A percentile compares a stretch with the other conserved stretches of the same genome.
phyloP scores from a whole-genome alignment of 2,888 invertebrate genomes.

The Drosophila recens region DNA sequence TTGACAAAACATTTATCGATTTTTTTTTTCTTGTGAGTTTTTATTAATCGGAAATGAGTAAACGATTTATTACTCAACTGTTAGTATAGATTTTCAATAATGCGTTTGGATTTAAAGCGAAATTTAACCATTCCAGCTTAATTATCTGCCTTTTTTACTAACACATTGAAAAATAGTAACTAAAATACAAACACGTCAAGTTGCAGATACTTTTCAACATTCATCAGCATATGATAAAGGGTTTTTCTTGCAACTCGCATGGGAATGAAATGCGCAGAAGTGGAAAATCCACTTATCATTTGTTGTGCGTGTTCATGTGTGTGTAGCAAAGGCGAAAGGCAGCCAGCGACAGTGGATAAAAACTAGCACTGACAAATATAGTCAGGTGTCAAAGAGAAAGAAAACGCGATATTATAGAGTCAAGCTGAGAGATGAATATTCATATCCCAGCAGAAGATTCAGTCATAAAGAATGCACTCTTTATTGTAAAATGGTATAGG shows the following conservation, averaged over 20 bases:
- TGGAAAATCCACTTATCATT: slow-evolving; percentile 73
- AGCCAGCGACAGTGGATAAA: slow-evolving; percentile 57
- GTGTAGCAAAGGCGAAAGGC: slow-evolving; percentile 37
- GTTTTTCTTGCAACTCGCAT: slow-evolving; percentile 12
- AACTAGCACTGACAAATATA: slow-evolving; percentile 38
- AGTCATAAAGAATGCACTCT: slow-evolving; percentile 1
- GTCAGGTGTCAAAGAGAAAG: slow-evolving; percentile 27
- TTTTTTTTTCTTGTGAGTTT: not conserved
- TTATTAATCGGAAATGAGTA: not conserved
- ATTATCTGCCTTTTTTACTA: not conserved
- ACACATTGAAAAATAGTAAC: not conserved
- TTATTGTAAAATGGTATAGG: not conserved
- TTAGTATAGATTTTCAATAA: not conserved
- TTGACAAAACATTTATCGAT: not conserved
- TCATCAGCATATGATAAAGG: slow-evolving; percentile 29
- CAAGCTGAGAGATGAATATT: not conserved
- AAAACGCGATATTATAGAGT: slow-evolving; percentile 10
- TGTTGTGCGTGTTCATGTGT: slow-evolving; percentile 17
- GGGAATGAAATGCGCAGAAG: slow-evolving; percentile 43
- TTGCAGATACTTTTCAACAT: slow-evolving; percentile 13
- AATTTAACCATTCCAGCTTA: not conserved
- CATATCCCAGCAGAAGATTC: not conserved
- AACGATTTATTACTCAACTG: no score
- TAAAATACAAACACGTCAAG: not conserved
- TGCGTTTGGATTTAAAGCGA: not conserved